A percentile compares a stretch with the other conserved stretches of the same genome.
phyloP scores from a whole-genome alignment of 2,888 invertebrate genomes.

The Holacanthella duospinosa region DNA sequence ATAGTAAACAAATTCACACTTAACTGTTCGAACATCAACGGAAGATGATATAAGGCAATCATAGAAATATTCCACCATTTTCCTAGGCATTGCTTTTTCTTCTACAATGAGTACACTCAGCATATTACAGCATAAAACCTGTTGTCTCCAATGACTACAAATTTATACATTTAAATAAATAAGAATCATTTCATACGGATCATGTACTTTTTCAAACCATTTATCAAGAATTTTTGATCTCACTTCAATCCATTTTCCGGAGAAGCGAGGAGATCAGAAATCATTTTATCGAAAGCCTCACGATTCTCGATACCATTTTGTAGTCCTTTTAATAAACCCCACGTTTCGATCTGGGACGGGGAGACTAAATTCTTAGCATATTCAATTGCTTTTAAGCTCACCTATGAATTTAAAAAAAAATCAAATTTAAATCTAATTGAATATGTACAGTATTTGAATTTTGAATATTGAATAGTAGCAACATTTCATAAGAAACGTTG shows the following conservation, averaged over 20 bases:
- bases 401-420: slow-evolving; percentile 11
- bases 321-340: not conserved
- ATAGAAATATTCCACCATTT: slow-evolving; percentile 30
- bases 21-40: slow-evolving; percentile 34
- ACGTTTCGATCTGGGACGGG: not conserved
- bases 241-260: slow-evolving; percentile 26
- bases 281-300: slow-evolving; percentile 16
- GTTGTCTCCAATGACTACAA: slow-evolving; percentile 35
- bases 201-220: not conserved
- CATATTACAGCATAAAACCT: slow-evolving; percentile 33
- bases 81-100: slow-evolving; percentile 22
- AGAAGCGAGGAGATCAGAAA: slow-evolving; percentile 21
- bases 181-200: slow-evolving; percentile 2
- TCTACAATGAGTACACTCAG: slow-evolving; percentile 33
- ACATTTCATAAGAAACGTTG: too few species aligned
- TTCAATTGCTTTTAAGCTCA: slow-evolving; percentile 13
- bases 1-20: too few species aligned
- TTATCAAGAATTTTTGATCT: slow-evolving; percentile 6
- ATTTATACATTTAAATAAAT: too few species aligned
- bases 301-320: slow-evolving; percentile 12
- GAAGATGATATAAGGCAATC: slow-evolving; percentile 28
- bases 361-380: slow-evolving; percentile 18
- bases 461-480: too few species aligned
- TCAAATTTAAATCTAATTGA: not conserved
- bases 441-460: not conserved